Percentiles rank a stretch among this genome's conserved stretches.
These are phyloP conservation scores for Eulacestoma nigropectus DNA, from an alignment of 2,113 vertebrate genomes.

Conservation along the genomic window DNA sequence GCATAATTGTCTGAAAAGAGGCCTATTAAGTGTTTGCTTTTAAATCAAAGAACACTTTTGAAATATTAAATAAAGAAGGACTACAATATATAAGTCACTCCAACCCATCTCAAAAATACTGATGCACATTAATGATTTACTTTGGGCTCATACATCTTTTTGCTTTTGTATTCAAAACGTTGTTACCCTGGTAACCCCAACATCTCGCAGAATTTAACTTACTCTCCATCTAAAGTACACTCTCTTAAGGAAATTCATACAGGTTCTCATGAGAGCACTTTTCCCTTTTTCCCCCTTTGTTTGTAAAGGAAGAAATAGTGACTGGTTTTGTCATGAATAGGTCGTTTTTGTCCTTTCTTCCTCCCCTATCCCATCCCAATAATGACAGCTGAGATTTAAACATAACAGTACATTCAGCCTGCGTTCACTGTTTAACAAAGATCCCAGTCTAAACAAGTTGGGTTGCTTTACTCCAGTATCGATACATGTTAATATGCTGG, in stretches of 20 bases:
- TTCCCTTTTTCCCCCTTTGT: conserved; percentile 5
- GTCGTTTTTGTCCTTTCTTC: conserved; percentile 34
- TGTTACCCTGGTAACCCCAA: conserved; percentile 62
- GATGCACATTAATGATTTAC: conserved; percentile 78
- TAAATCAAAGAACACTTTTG: conserved; percentile 66
- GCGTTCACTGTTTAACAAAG: neutral
- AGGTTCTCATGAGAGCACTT: conserved; percentile 31
- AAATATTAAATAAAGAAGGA: conserved; percentile 62
- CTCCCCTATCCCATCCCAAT: conserved; percentile 6
- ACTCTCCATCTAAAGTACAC: conserved; percentile 49
- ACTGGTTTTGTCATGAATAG: conserved; percentile 18
- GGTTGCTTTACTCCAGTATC: neutral
- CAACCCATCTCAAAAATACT: conserved; percentile 42
- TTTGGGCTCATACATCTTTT: conserved; percentile 57
- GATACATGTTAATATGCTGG: neutral
- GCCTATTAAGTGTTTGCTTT: conserved; percentile 69
- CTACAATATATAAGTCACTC: conserved; percentile 45
- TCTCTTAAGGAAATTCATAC: conserved; percentile 62
- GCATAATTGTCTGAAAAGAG: conserved; percentile 45
- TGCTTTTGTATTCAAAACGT: conserved; percentile 45
- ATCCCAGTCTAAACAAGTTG: neutral
- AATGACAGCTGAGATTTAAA: conserved; percentile 15
- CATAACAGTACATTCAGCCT: neutral
- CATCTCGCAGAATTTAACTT: conserved; percentile 42
- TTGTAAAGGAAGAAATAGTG: conserved; percentile 62